phyloP scores from a whole-genome alignment of 2,888 invertebrate genomes.

The Drosophila neutralis region DNA sequence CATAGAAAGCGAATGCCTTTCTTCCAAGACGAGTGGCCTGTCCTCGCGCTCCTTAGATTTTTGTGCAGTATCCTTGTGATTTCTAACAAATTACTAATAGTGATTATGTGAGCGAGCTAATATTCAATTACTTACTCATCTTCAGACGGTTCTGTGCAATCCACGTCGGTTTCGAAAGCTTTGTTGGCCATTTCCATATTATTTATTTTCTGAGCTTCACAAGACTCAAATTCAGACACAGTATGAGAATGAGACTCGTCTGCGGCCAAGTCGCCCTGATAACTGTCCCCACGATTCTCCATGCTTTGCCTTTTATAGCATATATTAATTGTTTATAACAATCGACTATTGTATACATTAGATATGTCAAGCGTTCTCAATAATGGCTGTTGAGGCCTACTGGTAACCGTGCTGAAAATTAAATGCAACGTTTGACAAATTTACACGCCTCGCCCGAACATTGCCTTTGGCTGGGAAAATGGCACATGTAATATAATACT shows the following conservation, averaged over 20 bases:
- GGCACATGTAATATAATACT: not conserved
- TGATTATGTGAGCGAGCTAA: not conserved
- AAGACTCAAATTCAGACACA: constrained; percentile 8
- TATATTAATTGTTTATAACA: constrained; percentile 50
- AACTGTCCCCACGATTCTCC: constrained; percentile 40
- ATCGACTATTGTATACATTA: constrained; percentile 26
- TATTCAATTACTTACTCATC: constrained; percentile 31
- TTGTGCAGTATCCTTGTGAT: not conserved
- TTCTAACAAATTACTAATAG: not conserved
- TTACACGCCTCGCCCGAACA: not conserved
- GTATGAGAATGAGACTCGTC: constrained; percentile 23
- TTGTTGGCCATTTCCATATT: constrained; percentile 1
- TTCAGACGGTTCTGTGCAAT: not conserved
- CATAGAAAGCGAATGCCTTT: constrained; percentile 75
- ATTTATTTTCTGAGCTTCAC: constrained; percentile 11
- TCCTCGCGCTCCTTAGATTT: constrained; percentile 40
- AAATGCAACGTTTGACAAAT: constrained; percentile 1
- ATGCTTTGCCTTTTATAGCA: constrained; percentile 39
- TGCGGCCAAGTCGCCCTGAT: constrained; percentile 50
- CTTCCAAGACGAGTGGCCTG: constrained; percentile 65
- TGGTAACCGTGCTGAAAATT: constrained; percentile 17
- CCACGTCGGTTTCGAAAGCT: not conserved
- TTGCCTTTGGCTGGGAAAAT: not conserved
- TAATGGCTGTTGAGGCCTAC: not conserved
- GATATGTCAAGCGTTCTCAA: not conserved